A percentile compares a stretch with the other conserved stretches of the same genome.
Conservation (phyloP, 2,113 vertebrate genomes). For the Sapayoa aenigma region DNA sequence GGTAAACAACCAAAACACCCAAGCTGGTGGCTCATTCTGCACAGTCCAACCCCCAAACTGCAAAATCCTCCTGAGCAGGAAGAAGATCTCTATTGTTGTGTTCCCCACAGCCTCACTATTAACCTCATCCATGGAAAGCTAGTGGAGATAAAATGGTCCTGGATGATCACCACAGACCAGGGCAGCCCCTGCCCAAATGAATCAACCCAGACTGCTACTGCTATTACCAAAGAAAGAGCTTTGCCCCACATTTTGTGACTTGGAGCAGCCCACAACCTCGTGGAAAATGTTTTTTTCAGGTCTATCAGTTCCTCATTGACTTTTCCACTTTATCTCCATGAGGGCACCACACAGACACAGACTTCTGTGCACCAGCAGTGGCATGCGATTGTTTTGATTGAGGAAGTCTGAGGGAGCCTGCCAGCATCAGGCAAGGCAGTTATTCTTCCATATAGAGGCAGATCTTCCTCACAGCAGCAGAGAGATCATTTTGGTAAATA, state of each 20-base stretch:
- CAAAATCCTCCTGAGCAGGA: background rate
- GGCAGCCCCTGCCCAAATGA: background rate
- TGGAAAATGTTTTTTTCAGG: background rate
- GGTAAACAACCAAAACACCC: background rate
- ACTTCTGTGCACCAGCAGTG: rapidly evolving
- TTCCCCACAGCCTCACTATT: background rate
- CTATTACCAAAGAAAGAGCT: background rate
- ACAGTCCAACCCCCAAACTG: background rate
- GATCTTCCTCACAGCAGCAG: background rate
- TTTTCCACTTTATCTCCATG: background rate
- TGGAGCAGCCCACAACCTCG: background rate
- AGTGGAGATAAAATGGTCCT: background rate
- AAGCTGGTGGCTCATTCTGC: background rate
- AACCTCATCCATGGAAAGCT: background rate
- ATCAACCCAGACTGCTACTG: background rate
- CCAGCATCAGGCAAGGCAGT: background rate
- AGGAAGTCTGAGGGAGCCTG: background rate
- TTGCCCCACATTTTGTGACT: background rate
- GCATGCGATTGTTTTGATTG: background rate
- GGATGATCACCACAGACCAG: background rate
- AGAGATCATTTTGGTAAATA: background rate
- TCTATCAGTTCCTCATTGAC: background rate
- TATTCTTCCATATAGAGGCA: background rate
- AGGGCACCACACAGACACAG: background rate
- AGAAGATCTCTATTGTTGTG: background rate